Evolutionary conservation across 2,888 invertebrate genomes (phyloP).

Genomic region (Tricholauxania praeusta): DNA sequence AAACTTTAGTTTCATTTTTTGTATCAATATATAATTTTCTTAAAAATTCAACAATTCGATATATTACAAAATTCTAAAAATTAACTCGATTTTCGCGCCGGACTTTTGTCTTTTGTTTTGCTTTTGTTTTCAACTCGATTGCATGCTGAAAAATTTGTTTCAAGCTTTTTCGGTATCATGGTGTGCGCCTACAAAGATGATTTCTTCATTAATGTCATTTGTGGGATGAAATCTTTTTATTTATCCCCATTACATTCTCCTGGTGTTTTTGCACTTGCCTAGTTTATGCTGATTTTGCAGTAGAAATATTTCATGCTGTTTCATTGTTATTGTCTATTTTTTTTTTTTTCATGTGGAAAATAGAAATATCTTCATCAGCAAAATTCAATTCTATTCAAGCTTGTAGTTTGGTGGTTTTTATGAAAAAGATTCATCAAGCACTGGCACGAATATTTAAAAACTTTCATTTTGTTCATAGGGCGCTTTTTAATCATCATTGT

Average conservation of each 20-base stretch:
- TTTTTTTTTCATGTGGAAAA: not conserved
- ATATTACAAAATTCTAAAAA: too few species aligned
- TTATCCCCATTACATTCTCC: not conserved
- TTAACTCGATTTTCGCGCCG: not conserved
- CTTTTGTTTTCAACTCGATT: not conserved
- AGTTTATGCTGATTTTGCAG: not conserved
- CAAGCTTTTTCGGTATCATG: conserved; percentile 31
- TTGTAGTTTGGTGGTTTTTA: too few species aligned
- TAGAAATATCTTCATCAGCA: not conserved
- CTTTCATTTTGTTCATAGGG: too few species aligned
- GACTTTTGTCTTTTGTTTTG: not conserved
- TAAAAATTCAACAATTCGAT: too few species aligned
- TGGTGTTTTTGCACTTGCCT: not conserved
- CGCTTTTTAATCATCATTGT: too few species aligned
- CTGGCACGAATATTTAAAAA: too few species aligned
- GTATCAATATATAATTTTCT: too few species aligned
- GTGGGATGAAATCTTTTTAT: not conserved
- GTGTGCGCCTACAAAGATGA: conserved; percentile 27
- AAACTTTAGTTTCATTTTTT: too few species aligned
- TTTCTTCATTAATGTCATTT: conserved; percentile 12
- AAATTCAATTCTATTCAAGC: too few species aligned
- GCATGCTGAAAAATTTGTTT: conserved; percentile 13
- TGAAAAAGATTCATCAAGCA: too few species aligned
- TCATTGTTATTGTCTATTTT: not conserved
- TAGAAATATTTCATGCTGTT: conserved; percentile 6